Evolutionary conservation across 2,113 vertebrate genomes (phyloP).

Genomic region (Oophaga pumilio): DNA sequence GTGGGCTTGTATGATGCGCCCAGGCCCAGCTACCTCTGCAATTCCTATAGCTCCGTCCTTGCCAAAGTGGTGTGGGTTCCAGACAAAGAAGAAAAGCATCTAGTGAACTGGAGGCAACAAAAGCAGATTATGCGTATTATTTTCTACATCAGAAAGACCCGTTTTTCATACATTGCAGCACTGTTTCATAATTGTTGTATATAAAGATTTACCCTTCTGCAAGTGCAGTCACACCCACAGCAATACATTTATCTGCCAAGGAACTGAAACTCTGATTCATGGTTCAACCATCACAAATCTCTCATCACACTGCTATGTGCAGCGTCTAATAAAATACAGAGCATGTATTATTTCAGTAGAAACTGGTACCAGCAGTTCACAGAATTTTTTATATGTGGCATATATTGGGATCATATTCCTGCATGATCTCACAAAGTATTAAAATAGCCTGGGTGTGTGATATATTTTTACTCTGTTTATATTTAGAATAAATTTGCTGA

Average conservation of each 20-base stretch:
- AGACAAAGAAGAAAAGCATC: too few species aligned
- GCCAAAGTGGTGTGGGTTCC: too few species aligned
- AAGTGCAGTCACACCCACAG: neutral
- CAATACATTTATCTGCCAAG: neutral
- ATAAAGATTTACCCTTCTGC: neutral
- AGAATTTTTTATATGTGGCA: slow-evolving; percentile 11
- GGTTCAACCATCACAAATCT: slow-evolving; percentile 16
- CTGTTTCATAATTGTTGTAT: neutral
- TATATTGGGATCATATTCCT: slow-evolving; percentile 4
- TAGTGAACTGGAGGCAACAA: too few species aligned
- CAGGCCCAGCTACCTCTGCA: too few species aligned
- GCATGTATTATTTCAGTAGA: slow-evolving; percentile 24
- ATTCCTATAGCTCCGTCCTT: too few species aligned
- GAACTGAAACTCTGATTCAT: slow-evolving; percentile 3
- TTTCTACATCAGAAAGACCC: too few species aligned
- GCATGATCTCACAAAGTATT: neutral
- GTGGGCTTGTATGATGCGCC: too few species aligned
- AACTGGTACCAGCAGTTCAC: neutral
- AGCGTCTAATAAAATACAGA: slow-evolving; percentile 32
- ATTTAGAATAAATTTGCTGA: neutral
- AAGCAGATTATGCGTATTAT: too few species aligned
- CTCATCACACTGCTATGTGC: slow-evolving; percentile 22
- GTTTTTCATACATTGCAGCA: too few species aligned
- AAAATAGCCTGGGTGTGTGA: neutral
- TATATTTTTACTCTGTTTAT: neutral